phyloP scores from a whole-genome alignment of 2,113 vertebrate genomes.

The Perccottus glenii region DNA sequence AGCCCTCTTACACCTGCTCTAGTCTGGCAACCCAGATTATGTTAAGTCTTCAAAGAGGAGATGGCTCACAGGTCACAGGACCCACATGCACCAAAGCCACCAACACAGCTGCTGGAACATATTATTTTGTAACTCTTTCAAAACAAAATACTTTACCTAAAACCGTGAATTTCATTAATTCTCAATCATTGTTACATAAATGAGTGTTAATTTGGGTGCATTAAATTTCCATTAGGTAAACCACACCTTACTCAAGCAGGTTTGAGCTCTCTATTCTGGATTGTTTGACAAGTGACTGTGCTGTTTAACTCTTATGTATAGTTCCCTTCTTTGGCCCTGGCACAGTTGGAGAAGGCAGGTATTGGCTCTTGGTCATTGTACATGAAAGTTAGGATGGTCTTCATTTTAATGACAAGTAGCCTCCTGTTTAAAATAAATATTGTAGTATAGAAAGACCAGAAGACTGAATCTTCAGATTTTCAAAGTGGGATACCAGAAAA shows the following conservation, averaged over 20 bases:
- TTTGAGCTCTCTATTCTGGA: neutral
- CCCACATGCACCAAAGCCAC: slow-evolving; percentile 24
- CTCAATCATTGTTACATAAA: no score
- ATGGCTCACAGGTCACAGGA: slow-evolving; percentile 43
- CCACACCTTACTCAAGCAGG: no score
- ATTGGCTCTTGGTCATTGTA: neutral
- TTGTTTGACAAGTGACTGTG: neutral
- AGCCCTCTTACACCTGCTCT: slow-evolving; percentile 65
- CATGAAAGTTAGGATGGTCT: neutral
- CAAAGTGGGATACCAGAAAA: no score
- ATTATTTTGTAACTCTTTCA: neutral
- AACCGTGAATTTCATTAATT: no score
- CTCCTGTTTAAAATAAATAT: no score
- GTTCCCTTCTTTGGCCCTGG: slow-evolving; percentile 1
- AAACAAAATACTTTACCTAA: no score
- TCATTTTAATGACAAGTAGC: no score
- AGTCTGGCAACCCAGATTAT: slow-evolving; percentile 71
- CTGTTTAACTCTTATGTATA: neutral
- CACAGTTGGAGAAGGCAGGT: slow-evolving; percentile 1
- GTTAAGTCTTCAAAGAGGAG: slow-evolving; percentile 60
- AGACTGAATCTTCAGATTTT: no score
- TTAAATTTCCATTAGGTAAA: no score
- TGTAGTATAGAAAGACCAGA: no score
- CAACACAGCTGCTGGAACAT: neutral
- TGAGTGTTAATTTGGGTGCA: no score